Evolutionary conservation across 2,888 invertebrate genomes (phyloP).

Genomic region (Cacoxenus indagator): DNA sequence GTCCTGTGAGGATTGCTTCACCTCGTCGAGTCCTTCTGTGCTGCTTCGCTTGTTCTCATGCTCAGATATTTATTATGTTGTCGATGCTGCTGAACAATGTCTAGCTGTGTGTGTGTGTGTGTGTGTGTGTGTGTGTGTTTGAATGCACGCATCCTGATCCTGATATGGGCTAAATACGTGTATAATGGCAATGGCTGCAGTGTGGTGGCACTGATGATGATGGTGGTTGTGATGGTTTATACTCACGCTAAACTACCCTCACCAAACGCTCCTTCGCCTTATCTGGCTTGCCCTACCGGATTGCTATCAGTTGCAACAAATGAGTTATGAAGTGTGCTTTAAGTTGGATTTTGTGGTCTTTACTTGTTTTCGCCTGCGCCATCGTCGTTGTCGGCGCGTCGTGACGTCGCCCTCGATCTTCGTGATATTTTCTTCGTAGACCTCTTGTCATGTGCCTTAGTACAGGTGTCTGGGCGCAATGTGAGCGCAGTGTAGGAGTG

Average conservation of each 20-base stretch:
- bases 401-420: neutral
- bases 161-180: neutral
- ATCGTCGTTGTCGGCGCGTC: neutral
- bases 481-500: conserved; percentile 25
- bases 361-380: conserved; percentile 24
- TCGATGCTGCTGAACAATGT: neutral
- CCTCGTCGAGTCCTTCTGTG: conserved; percentile 6
- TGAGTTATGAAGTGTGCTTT: conserved; percentile 54
- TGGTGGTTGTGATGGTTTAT: neutral
- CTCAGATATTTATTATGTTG: conserved; percentile 10
- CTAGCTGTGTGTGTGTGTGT: neutral
- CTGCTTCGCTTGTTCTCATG: neutral
- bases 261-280: neutral
- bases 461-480: conserved; percentile 4
- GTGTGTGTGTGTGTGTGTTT: neutral
- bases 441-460: conserved; percentile 27
- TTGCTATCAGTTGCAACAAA: conserved; percentile 38
- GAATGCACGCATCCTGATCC: neutral
- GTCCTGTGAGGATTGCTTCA: neutral
- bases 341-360: conserved; percentile 51
- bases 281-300: neutral
- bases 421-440: conserved; percentile 42
- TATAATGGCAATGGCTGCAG: neutral
- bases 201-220: neutral
- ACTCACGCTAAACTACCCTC: neutral